Percentiles rank a stretch among this genome's conserved stretches.
Evolutionary conservation across 1,140 invertebrate species (phyloP).

Genomic region (Danaus melanippus): DNA sequence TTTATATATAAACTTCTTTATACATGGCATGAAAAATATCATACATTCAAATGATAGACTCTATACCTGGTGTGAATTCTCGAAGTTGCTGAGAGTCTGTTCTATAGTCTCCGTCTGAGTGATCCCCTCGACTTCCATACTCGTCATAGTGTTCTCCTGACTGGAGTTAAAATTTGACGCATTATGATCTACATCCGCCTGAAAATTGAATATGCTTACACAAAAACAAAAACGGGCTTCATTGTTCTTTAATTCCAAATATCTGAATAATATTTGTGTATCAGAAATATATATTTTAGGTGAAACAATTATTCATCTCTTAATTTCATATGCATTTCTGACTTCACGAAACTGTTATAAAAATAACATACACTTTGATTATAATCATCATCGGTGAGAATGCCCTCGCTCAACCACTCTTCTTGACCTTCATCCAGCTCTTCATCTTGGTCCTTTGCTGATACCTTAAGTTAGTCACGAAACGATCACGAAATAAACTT

Average conservation of each 20-base stretch:
- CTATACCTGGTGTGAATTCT: slow-evolving; percentile 22
- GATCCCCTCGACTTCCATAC: slow-evolving; percentile 7
- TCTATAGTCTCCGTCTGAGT: slow-evolving; percentile 23
- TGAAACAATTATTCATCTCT: neutral
- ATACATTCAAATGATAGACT: too few relatives aligned
- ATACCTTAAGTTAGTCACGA: slow-evolving; percentile 5
- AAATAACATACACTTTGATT: slow-evolving; percentile 28
- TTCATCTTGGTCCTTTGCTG: slow-evolving; percentile 22
- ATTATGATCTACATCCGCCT: slow-evolving; percentile 20
- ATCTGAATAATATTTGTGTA: neutral
- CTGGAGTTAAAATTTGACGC: slow-evolving; percentile 18
- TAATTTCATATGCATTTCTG: neutral
- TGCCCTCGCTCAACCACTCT: slow-evolving; percentile 51
- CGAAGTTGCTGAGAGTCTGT: slow-evolving; percentile 24
- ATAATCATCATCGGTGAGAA: slow-evolving; percentile 48
- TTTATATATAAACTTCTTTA: too few relatives aligned
- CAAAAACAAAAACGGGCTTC: neutral
- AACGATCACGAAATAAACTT: neutral
- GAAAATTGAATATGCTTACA: neutral
- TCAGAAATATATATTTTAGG: neutral
- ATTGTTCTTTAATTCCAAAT: neutral
- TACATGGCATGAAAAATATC: too few relatives aligned
- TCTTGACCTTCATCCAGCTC: slow-evolving; percentile 45
- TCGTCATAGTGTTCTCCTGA: slow-evolving; percentile 23
- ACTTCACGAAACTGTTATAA: neutral